Evolutionary conservation across 2,113 vertebrate species (phyloP), one percentile per base, ranked within the genome.

Genomic region (Myiagra hebetior): DNA sequence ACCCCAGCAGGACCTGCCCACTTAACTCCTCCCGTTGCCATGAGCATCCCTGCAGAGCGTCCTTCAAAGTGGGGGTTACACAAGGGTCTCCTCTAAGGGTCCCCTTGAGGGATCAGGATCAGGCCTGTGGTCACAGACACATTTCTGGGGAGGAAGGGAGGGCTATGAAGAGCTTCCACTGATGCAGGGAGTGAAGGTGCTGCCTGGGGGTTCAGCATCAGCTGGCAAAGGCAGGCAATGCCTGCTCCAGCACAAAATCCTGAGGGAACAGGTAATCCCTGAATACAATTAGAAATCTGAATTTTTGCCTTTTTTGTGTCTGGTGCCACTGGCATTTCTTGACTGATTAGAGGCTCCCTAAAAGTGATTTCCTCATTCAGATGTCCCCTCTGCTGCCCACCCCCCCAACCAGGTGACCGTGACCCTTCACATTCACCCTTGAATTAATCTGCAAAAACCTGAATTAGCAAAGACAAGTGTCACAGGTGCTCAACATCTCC

Each of bases 141-240:
- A 0, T 42, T 83, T 33, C 33, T 63, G 52, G 26, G 39, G 19
- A 74, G 33, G 52, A 87, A 65, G 22, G 30, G 41, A 81, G 8
- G 14, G 33, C 41, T 50, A 12, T 0, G 0, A 39, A 81, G 52
- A 65, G 35, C 60, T 53, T 85, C 26, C 16, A 8, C 4, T 5
- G 7, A 60, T 1, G 1, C 12, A 57, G 28, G 1, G 16, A 12
- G 8, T 11, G 8, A 60, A 33, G 15, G 15, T 84, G 17, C 42
- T 2, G 1, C 59, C 35, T 0, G 1, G 2, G 5, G 21, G n/a
- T 15, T 85, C 56, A 44, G 20, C 14, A 18, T 5, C 2, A 3
- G 64, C 10, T 2, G 2, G 28, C 57, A 86, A 69, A 53, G 28
- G 26, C 21, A 49, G 16, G n/a, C 10, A 46, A 33, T 41, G 22